Base-by-base conservation (phyloP, 1,140 invertebrate species). In the Scaptomyza pallida region DNA sequence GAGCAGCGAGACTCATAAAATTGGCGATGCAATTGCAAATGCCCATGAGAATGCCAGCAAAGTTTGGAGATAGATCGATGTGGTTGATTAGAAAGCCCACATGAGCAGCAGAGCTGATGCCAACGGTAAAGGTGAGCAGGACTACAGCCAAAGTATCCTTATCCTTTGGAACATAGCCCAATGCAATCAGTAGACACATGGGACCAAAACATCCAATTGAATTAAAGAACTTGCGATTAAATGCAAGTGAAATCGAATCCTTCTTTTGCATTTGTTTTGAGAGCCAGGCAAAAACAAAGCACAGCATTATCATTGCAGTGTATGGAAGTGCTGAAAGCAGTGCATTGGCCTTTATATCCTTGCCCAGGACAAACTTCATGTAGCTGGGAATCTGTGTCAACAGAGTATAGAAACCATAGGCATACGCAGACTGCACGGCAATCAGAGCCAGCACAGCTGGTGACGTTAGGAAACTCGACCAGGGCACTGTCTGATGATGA, bases 371-470 rank as follows among this genome's bases (percentile, higher is more conserved):
- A 60, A 94, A 93, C 16, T 94, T 94, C 93, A 99, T 95, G 85
- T 97, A 99, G 0, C 94, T 95, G 0, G 98, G 98, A 79, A 99
- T 95, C 92, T 97, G 95, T 0, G 97, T 97, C 21, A 99, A 92
- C 33, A 99, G 92, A 1, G 96, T 98, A 93, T 97, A 98, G 89
- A 97, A 98, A 0, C 97, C 97, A 97, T 97, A 99, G 83, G 97
- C 97, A 82, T 97, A 95, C 0, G 96, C 94, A 82, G 96, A 95
- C 83, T 98, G 97, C 0, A 94, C 94, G 0, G 97, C 92, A n/a
- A 97, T 93, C 8, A 98, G 92, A 0, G 97, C 95, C 95, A 95
- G 96, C 59, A 98, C 94, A 1, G 97, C 95, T 3, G 94, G 55
- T 1, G 96, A 97, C 0, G 93, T 95, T 0, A 95, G 92, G 98